Percentiles rank a stretch among this genome's conserved stretches.
Conservation (phyloP, 2,888 invertebrate species). For the Rhingia campestris region DNA sequence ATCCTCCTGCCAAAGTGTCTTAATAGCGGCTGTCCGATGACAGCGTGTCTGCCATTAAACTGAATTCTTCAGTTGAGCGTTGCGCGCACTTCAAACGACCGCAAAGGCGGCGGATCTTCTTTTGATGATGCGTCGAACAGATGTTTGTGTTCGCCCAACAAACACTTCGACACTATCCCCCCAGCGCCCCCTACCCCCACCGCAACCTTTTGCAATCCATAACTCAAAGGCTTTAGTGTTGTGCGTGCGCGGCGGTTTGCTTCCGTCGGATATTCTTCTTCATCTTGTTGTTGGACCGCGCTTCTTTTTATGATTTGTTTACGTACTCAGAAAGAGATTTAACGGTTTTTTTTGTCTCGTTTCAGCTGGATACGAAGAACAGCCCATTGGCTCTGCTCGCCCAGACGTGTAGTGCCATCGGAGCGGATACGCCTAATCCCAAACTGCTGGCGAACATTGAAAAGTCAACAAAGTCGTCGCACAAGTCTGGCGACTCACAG, state of each 20-base stretch:
- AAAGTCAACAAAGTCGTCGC: conserved; percentile 85
- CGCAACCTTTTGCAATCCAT: neutral
- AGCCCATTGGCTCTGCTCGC: conserved; percentile 97
- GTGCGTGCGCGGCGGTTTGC: conserved; percentile 22
- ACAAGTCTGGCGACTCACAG: conserved; percentile 83
- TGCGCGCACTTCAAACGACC: conserved; percentile 66
- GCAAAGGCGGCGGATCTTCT: conserved; percentile 56
- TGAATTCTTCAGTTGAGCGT: conserved; percentile 57
- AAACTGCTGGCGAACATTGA: conserved; percentile 90
- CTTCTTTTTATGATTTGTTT: conserved; percentile 54
- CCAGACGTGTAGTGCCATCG: conserved; percentile 98
- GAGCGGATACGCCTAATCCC: conserved; percentile 92
- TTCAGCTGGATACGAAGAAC: conserved; percentile 98
- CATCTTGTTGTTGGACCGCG: conserved; percentile 10
- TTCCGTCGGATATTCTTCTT: conserved; percentile 49
- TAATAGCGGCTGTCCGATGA: conserved; percentile 71
- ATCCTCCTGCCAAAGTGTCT: conserved; percentile 73
- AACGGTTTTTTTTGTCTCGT: conserved; percentile 82
- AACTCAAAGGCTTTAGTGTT: conserved; percentile 46
- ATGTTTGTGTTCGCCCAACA: conserved; percentile 61
- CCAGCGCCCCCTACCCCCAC: conserved; percentile 1
- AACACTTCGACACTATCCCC: conserved; percentile 30
- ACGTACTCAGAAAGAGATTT: conserved; percentile 2
- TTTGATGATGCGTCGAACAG: conserved; percentile 50
- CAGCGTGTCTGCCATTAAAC: conserved; percentile 71